Evolutionary conservation across 2,888 invertebrate species (phyloP).

Genomic region (Villa cingulata): DNA sequence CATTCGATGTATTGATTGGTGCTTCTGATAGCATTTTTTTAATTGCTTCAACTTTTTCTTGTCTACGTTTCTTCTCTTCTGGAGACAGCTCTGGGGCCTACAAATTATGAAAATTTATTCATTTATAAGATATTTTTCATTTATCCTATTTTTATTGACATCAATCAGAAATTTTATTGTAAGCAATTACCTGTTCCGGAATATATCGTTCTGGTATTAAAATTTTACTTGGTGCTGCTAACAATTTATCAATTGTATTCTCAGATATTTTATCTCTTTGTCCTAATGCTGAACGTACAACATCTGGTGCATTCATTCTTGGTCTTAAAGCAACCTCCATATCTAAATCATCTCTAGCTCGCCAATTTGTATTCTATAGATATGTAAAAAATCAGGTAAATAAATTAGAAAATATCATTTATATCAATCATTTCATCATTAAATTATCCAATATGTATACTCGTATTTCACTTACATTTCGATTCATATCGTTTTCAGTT

Average conservation of each 20-base stretch:
- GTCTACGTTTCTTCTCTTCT: constrained; percentile 69
- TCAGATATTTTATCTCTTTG: constrained; percentile 40
- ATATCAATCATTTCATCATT: too few relatives aligned
- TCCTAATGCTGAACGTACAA: constrained; percentile 67
- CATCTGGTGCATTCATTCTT: constrained; percentile 67
- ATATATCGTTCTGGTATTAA: constrained; percentile 84
- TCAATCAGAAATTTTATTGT: too few relatives aligned
- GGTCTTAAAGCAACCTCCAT: constrained; percentile 73
- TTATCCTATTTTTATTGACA: too few relatives aligned
- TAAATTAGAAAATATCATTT: too few relatives aligned
- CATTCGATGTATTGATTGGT: constrained; percentile 32
- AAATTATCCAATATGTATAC: too few relatives aligned
- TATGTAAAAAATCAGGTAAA: neutral
- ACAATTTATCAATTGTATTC: constrained; percentile 71
- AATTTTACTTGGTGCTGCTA: constrained; percentile 81
- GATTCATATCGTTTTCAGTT: constrained; percentile 36
- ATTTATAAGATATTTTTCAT: too few relatives aligned
- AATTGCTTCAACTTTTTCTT: constrained; percentile 80
- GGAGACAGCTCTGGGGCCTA: constrained; percentile 69
- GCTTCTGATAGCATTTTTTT: constrained; percentile 78
- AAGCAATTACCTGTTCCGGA: constrained; percentile 57
- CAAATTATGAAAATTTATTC: constrained; percentile 4
- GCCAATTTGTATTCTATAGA: constrained; percentile 39
- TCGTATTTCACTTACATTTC: constrained; percentile 30
- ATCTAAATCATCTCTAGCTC: constrained; percentile 71